Conservation (phyloP, 1,140 invertebrate species). For the Dreissena rostriformis region DNA sequence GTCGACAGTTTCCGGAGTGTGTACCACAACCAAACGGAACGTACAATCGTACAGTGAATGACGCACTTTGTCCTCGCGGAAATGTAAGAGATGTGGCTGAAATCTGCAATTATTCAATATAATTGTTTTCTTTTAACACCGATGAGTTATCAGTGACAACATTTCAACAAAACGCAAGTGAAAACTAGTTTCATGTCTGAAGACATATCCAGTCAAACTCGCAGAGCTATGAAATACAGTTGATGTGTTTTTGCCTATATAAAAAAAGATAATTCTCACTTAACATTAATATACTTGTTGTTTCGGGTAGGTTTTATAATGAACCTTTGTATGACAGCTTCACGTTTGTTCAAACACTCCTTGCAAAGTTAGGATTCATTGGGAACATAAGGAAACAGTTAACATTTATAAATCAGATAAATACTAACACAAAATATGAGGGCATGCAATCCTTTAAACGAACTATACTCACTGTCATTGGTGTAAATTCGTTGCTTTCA, state of each 20-base stretch:
- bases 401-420: too few species aligned
- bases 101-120: constrained; percentile 2
- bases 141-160: background rate
- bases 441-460: too few species aligned
- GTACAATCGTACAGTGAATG: constrained; percentile 10
- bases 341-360: too few species aligned
- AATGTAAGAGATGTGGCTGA: constrained; percentile 14
- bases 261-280: background rate
- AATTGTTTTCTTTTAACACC: too few species aligned
- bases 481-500: background rate
- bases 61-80: constrained; percentile 1
- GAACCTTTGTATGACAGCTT: too few species aligned
- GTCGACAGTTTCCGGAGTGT: background rate
- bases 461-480: background rate
- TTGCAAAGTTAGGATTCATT: too few species aligned
- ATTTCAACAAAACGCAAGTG: background rate
- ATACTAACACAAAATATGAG: too few species aligned
- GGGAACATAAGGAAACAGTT: too few species aligned
- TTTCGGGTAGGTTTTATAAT: background rate
- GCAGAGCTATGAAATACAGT: too few species aligned
- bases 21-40: constrained; percentile 30
- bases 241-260: background rate
- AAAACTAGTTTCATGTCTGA: background rate
- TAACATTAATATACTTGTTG: background rate
- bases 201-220: background rate